phyloP scores from a whole-genome alignment of 2,888 invertebrate species.

The Eupithecia abbreviata region DNA sequence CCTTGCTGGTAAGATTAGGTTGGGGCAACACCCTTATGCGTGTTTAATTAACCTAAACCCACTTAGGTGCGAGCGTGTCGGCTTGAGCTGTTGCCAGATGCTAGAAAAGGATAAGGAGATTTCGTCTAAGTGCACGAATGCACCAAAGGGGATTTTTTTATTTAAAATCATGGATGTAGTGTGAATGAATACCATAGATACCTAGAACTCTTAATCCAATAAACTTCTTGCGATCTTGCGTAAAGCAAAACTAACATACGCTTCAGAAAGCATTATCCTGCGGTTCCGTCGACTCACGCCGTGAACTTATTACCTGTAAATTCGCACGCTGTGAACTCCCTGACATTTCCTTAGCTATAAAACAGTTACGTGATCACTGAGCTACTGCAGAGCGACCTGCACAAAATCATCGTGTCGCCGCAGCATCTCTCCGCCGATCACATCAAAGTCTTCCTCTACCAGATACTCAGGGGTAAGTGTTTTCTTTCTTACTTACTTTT shows the following conservation, averaged over 20 bases:
- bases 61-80: too few relatives aligned
- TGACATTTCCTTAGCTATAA: slow-evolving; percentile 57
- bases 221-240: neutral
- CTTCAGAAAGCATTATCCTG: slow-evolving; percentile 12
- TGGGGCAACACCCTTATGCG: too few relatives aligned
- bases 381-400: slow-evolving; percentile 99
- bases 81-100: too few relatives aligned
- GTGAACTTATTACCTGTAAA: slow-evolving; percentile 23
- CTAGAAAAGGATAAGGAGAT: too few relatives aligned
- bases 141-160: too few relatives aligned
- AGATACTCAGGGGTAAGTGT: slow-evolving; percentile 97
- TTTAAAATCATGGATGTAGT: neutral
- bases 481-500: slow-evolving; percentile 7
- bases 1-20: too few relatives aligned
- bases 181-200: neutral
- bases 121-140: too few relatives aligned
- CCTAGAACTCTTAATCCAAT: neutral
- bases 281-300: slow-evolving; percentile 28
- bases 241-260: slow-evolving; percentile 8
- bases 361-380: slow-evolving; percentile 99
- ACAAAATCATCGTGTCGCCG: slow-evolving; percentile 99
- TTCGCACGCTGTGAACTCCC: slow-evolving; percentile 25
- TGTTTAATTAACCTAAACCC: too few relatives aligned
- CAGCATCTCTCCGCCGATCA: slow-evolving; percentile 99
- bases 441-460: slow-evolving; percentile 99